Evolutionary conservation across 2,888 invertebrate genomes (phyloP).

Genomic region (Diplolepis rosae): DNA sequence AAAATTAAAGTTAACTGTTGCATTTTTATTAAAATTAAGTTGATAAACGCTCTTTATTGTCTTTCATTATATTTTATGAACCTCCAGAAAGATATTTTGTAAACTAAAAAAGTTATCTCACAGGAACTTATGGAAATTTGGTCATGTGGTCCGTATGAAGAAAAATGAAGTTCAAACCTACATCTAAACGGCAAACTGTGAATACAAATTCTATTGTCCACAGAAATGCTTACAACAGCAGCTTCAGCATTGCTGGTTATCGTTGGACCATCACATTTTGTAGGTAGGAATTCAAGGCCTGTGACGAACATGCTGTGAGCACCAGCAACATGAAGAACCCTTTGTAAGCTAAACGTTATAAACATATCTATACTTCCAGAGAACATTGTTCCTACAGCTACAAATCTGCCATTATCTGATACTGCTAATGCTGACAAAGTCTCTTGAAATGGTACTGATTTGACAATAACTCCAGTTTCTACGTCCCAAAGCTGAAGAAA

Average conservation of each 20-base stretch:
- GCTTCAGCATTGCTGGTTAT: constrained; percentile 86
- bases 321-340: constrained; percentile 86
- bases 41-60: too few relatives aligned
- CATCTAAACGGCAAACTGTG: constrained; percentile 89
- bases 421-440: constrained; percentile 89
- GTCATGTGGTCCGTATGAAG: background rate
- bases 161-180: constrained; percentile 75
- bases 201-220: constrained; percentile 94
- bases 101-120: too few relatives aligned
- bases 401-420: constrained; percentile 92
- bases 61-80: too few relatives aligned
- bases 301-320: constrained; percentile 98
- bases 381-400: constrained; percentile 95
- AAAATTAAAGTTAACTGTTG: too few relatives aligned
- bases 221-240: constrained; percentile 94
- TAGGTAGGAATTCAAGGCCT: constrained; percentile 93
- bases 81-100: too few relatives aligned
- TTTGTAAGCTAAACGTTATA: constrained; percentile 93
- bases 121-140: too few relatives aligned
- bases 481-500: constrained; percentile 88
- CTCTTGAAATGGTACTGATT: constrained; percentile 79
- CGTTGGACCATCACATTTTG: constrained; percentile 81
- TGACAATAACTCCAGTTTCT: constrained; percentile 77
- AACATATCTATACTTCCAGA: constrained; percentile 93
- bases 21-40: too few relatives aligned